Evolutionary conservation across 2,888 invertebrate genomes (phyloP).

Genomic region (Pheosia tremula): DNA sequence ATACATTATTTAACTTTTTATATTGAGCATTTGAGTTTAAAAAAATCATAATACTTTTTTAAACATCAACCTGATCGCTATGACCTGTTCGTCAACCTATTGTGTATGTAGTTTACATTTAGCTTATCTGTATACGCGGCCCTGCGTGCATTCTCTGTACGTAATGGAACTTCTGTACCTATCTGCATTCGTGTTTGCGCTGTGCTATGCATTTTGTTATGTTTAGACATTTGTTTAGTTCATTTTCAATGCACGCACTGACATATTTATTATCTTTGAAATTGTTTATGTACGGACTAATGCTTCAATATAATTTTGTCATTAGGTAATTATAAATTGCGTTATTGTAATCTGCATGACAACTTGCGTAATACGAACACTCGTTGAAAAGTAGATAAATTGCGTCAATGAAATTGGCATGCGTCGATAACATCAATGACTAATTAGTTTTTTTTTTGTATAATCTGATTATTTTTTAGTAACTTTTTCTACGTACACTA

Average conservation of each 20-base stretch:
- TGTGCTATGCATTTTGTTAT: neutral
- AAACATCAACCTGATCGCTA: no score
- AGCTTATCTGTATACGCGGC: no score
- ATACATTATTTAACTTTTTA: no score
- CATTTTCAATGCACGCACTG: neutral
- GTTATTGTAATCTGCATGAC: neutral
- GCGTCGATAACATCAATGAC: neutral
- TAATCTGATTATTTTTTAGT: neutral
- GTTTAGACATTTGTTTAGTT: neutral
- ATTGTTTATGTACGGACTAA: neutral
- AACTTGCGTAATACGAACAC: neutral
- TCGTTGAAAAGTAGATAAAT: neutral
- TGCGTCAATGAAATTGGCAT: neutral
- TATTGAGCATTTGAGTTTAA: no score
- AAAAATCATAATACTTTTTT: no score
- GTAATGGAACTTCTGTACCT: neutral
- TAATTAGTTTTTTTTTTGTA: neutral
- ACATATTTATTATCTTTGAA: neutral
- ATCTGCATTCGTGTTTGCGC: neutral
- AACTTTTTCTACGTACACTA: no score
- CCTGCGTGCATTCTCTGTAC: neutral
- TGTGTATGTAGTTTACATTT: no score
- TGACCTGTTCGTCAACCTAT: no score
- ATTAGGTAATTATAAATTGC: neutral
- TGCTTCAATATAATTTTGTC: neutral